phyloP scores from a whole-genome alignment of 2,888 invertebrate genomes.

The Xylocampa areola region DNA sequence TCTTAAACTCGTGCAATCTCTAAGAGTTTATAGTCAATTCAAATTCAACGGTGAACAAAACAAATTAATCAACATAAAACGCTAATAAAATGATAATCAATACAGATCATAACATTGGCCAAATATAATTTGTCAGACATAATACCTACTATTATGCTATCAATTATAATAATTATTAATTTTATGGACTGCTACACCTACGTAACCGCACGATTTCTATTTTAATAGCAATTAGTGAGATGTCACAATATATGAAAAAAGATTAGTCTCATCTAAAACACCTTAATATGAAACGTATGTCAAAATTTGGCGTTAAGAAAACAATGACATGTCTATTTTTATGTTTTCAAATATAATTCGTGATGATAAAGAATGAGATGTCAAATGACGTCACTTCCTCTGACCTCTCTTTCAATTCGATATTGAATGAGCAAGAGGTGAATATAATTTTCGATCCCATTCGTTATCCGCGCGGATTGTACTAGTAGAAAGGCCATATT shows the following conservation, averaged over 20 bases:
- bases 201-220: constrained; percentile 65
- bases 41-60: constrained; percentile 1
- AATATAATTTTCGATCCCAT: too few relatives aligned
- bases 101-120: constrained; percentile 43
- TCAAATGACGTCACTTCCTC: too few relatives aligned
- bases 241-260: constrained; percentile 64
- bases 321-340: background rate
- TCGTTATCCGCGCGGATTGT: too few relatives aligned
- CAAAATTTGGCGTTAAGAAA: constrained; percentile 19
- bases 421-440: too few relatives aligned
- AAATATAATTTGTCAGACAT: constrained; percentile 49
- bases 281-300: constrained; percentile 18
- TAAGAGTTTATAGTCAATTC: too few relatives aligned
- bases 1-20: too few relatives aligned
- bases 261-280: constrained; percentile 48
- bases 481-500: too few relatives aligned
- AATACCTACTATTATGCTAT: constrained; percentile 55
- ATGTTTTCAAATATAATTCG: too few relatives aligned
- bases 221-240: constrained; percentile 57
- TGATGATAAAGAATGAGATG: too few relatives aligned
- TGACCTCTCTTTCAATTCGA: too few relatives aligned
- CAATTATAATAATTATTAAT: constrained; percentile 59
- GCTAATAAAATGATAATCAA: constrained; percentile 38
- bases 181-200: constrained; percentile 60
- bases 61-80: constrained; percentile 18